Evolutionary conservation across 2,888 invertebrate species (phyloP).

Genomic region (Cyaniris semiargus): DNA sequence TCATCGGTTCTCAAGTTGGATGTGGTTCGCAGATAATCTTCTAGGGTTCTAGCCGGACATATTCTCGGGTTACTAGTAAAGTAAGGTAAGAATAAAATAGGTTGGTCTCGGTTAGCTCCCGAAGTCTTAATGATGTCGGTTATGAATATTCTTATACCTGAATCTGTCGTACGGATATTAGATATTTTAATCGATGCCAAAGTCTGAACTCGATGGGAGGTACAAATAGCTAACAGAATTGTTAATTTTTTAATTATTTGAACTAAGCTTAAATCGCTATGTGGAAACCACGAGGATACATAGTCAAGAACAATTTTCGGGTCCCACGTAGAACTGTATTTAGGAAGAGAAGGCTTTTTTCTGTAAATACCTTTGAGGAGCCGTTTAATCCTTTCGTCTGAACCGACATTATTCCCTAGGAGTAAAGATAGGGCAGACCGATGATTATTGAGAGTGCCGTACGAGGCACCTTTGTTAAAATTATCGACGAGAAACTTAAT

Average conservation of each 20-base stretch:
- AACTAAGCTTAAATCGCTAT: constrained; percentile 31
- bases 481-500: constrained; percentile 35
- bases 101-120: constrained; percentile 2
- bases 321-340: neutral
- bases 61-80: neutral
- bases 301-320: neutral
- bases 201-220: constrained; percentile 12
- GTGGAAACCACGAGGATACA: constrained; percentile 19
- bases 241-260: constrained; percentile 34
- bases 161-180: constrained; percentile 2
- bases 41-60: neutral
- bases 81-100: neutral
- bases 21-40: neutral
- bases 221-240: neutral
- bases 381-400: constrained; percentile 11
- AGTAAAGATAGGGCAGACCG: constrained; percentile 40
- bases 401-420: constrained; percentile 22
- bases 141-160: neutral
- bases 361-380: constrained; percentile 8
- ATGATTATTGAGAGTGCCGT: constrained; percentile 39
- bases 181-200: neutral
- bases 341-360: constrained; percentile 1
- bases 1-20: neutral
- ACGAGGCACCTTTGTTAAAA: constrained; percentile 39
- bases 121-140: constrained; percentile 13